These are phyloP conservation scores for Etheostoma nigrum DNA, from an alignment of 2,797 vertebrate species.

Conservation along the genomic window DNA sequence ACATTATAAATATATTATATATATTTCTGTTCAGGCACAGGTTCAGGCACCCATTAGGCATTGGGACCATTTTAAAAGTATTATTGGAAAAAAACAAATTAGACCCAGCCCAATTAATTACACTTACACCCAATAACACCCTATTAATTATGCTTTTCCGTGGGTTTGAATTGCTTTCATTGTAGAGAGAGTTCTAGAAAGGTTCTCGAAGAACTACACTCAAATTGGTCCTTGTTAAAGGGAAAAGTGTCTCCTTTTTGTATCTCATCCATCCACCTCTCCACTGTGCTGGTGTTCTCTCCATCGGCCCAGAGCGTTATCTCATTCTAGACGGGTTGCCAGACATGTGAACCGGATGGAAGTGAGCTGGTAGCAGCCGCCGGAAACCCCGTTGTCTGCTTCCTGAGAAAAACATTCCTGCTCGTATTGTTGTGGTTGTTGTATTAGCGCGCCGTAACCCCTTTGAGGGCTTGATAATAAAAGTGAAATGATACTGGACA, in stretches of 20 bases:
- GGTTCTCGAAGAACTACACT: neutral
- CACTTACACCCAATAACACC: no score
- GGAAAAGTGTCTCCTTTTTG: neutral
- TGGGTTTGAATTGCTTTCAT: neutral
- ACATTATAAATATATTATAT: no score
- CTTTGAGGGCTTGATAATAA: conserved; percentile 25
- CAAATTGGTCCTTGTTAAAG: neutral
- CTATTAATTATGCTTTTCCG: neutral
- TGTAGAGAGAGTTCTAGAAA: neutral
- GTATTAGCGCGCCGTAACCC: conserved; percentile 32
- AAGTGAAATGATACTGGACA: conserved; percentile 6
- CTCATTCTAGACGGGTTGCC: conserved; percentile 42
- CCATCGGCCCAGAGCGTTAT: conserved; percentile 40
- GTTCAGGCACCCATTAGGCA: no score
- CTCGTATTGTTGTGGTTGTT: conserved; percentile 66
- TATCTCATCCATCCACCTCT: conserved; percentile 24
- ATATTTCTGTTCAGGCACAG: no score
- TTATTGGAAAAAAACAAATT: no score
- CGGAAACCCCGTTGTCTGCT: conserved; percentile 68
- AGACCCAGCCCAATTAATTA: no score
- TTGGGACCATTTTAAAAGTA: no score
- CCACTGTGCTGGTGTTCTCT: conserved; percentile 43
- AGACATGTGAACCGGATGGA: conserved; percentile 52
- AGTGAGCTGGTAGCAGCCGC: conserved; percentile 46
- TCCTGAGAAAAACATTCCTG: conserved; percentile 73